Conservation (phyloP, 2,797 vertebrate species). For the Alca torda region DNA sequence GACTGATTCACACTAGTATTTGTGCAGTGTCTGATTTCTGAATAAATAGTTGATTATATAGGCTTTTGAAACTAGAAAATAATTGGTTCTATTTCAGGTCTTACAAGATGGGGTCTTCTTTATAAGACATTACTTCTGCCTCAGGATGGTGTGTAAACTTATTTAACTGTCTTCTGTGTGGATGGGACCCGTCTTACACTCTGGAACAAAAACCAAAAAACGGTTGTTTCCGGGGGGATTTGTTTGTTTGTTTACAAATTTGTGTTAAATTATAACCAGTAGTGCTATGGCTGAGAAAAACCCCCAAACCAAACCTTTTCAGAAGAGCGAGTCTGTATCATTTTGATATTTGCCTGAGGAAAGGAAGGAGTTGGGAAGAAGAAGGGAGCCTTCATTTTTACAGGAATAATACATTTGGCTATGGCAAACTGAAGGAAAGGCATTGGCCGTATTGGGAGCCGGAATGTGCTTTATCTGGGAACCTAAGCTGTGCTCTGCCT, state of each 20-base stretch:
- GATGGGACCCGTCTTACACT: not conserved
- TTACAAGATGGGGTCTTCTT: not conserved
- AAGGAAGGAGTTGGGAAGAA: not conserved
- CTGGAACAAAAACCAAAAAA: not conserved
- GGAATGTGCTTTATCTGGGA: not conserved
- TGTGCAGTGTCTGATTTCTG: not conserved
- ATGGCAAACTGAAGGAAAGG: not conserved
- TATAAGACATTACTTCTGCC: not conserved
- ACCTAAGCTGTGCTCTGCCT: not conserved
- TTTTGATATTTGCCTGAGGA: not conserved
- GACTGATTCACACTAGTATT: not conserved
- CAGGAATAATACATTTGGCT: not conserved
- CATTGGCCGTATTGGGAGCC: not conserved
- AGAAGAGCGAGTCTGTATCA: not conserved
- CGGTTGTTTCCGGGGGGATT: not conserved
- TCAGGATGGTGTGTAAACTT: not conserved
- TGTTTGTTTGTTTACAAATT: not conserved
- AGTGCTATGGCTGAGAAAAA: not conserved
- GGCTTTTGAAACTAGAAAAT: not conserved
- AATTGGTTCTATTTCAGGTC: not conserved
- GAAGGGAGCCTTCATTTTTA: not conserved
- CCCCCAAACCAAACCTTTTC: not conserved
- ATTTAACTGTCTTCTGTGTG: not conserved
- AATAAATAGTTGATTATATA: not conserved
- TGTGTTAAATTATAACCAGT: not conserved